Evolutionary conservation across 2,888 invertebrate genomes (phyloP), one percentile per base, ranked within the genome.

Genomic region (Dryococelus australis): DNA sequence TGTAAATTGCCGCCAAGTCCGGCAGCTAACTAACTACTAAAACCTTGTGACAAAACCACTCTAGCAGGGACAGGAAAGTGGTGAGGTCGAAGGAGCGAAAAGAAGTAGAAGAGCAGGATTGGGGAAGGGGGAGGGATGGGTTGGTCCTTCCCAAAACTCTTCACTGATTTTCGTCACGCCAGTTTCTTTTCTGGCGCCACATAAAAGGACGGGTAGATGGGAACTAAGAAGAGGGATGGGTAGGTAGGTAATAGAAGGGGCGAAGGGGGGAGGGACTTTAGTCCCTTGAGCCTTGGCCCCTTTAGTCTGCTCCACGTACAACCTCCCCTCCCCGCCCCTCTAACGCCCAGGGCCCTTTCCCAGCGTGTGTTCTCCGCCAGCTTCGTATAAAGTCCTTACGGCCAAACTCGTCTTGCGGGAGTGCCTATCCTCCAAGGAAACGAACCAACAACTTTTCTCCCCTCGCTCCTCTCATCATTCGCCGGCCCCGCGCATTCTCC

Each of bases 391-490:
- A 83, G 83, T 83, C 83, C 83, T 83, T 83, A 83, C 83, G 43
- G 10, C 83, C 83, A 83, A 83, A 83, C 86, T 83, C 88, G 87
- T 86, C 88, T 88, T 88, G 88, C 88, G 88, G 88, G 88, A 86
- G 87, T 87, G 88, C 87, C 88, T 88, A 88, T 85, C 88, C 86
- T 87, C 87, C 88, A 87, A 88, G 88, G 88, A 88, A 88, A 88
- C 87, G 88, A 88, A 88, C 86, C 85, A 88, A 84, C 86, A 88
- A 88, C 86, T 87, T 88, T 87, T 88, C 87, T 87, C 85, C 87
- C 85, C 85, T 43, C 26, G 26, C 85, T 84, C 43, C 28, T 8
- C 83, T 83, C 28, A 1, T 83, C 28, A 65, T 65, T 24, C 1
- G 12, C 65, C 20, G 65, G 65, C 13, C 51, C n/a, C n/a, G 24